Base-by-base conservation (phyloP, 2,888 invertebrate species). In the Ellobium chinense region DNA sequence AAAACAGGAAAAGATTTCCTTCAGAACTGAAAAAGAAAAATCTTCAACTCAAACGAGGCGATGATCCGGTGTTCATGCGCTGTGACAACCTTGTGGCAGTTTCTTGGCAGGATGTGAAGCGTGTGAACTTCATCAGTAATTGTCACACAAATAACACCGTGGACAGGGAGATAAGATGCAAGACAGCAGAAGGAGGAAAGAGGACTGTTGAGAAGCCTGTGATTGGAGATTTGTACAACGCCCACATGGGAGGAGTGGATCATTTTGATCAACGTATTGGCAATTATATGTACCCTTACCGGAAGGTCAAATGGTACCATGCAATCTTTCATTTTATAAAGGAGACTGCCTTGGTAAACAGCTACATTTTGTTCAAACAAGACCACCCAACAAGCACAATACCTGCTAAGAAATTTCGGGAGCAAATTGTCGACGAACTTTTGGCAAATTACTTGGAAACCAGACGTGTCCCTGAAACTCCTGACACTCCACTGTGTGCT, bases 31-130 rank as follows among this genome's bases (percentile, higher is more conserved):
- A 82, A 18, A 77, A 77, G 34, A 37, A 31, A n/a, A 46, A 46
- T 14, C 62, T 82, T 14, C 65, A 39, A n/a, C 74, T 84, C 0
- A 36, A 31, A 1, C 84, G 84, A 65, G 82, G 81, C 14, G 77
- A 82, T 70, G 85, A 84, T n/a, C 86, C 85, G 21, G 76, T 82
- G 4, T 85, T 85, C 27, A 7, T 7, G 5, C 7, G 60, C 5
- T 14, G 12, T 14, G 27, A n/a, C 9, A 60, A 60, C 24, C 7
- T 60, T 21, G 68, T 86, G 1, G 69, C 85, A 2, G 84, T 84
- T 81, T 78, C 81, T 21, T 83, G 83, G 86, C 81, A 82, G 14
- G 84, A 85, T 60, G 83, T 80, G n/a, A 86, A 85, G 36, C 66
- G 83, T 4, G 84, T 82, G 9, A 36, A 34, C 31, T 36, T 76